These are phyloP conservation scores for Enteromius unitaeniatus DNA, from an alignment of 2,797 vertebrate genomes.

Conservation along the genomic window DNA sequence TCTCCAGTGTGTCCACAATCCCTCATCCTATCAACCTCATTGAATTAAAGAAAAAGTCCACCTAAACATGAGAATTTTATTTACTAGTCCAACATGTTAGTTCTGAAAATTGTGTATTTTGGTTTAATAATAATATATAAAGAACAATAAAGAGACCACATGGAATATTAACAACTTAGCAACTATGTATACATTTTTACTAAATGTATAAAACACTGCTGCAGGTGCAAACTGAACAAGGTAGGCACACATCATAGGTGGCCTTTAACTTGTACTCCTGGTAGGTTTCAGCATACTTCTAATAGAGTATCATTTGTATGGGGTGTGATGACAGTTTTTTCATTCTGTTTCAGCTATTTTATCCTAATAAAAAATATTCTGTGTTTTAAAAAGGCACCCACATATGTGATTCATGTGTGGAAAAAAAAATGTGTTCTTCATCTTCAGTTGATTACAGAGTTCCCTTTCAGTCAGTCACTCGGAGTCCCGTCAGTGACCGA, in stretches of 20 bases:
- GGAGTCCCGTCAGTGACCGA: too few relatives aligned
- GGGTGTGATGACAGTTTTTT: not conserved
- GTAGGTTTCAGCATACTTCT: too few relatives aligned
- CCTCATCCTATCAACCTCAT: slow-evolving; percentile 46
- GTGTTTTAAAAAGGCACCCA: not conserved
- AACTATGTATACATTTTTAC: not conserved
- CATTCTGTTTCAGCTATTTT: not conserved
- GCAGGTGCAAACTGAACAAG: not conserved
- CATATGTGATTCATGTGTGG: not conserved
- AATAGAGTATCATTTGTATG: not conserved
- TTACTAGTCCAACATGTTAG: not conserved
- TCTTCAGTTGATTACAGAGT: too few relatives aligned
- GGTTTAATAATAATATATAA: not conserved
- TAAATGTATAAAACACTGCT: not conserved
- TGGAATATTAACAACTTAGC: not conserved
- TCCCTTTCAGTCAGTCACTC: too few relatives aligned
- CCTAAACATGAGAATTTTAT: not conserved
- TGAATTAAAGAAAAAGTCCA: slow-evolving; percentile 7
- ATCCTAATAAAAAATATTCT: not conserved
- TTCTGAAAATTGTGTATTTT: not conserved
- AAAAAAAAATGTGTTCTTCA: too few relatives aligned
- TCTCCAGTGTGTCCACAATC: slow-evolving; percentile 40
- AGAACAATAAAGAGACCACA: not conserved
- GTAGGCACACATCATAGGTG: not conserved
- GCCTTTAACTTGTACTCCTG: not conserved